phyloP scores from a whole-genome alignment of 2,113 vertebrate species.

The Falcunculus frontatus region DNA sequence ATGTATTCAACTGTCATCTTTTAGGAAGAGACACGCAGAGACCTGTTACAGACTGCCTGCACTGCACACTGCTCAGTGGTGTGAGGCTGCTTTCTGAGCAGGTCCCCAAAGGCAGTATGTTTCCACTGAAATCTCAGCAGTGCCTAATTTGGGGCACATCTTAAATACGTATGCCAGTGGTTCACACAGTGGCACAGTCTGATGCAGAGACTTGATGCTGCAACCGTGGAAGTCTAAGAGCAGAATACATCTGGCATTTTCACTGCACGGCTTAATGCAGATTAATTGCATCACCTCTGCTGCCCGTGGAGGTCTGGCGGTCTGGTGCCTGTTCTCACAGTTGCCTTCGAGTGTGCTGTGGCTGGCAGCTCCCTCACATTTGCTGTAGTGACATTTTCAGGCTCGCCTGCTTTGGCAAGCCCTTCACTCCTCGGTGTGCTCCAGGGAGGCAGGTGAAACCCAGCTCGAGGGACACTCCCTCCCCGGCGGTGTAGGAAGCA shows the following conservation, averaged over 20 bases:
- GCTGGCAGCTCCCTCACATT: neutral
- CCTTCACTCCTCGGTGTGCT: neutral
- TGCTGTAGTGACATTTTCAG: neutral
- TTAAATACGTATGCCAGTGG: neutral
- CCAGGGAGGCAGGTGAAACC: neutral
- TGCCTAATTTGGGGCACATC: neutral
- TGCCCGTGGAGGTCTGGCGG: neutral
- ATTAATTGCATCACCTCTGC: neutral
- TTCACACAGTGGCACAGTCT: neutral
- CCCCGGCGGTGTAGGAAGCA: neutral
- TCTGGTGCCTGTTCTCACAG: neutral
- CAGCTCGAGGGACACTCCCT: neutral
- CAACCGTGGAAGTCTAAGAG: neutral
- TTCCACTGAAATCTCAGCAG: neutral
- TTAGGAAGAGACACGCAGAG: neutral
- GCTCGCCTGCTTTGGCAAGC: neutral
- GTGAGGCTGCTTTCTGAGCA: neutral
- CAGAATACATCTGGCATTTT: neutral
- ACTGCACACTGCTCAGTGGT: neutral
- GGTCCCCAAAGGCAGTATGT: neutral
- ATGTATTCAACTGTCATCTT: neutral
- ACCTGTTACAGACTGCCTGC: neutral
- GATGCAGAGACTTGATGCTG: neutral
- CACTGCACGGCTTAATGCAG: neutral
- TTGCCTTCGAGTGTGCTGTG: neutral